Base-by-base conservation (phyloP, 35 echinoderm and acorn worm genomes). In the Ophioderma brevispina region DNA sequence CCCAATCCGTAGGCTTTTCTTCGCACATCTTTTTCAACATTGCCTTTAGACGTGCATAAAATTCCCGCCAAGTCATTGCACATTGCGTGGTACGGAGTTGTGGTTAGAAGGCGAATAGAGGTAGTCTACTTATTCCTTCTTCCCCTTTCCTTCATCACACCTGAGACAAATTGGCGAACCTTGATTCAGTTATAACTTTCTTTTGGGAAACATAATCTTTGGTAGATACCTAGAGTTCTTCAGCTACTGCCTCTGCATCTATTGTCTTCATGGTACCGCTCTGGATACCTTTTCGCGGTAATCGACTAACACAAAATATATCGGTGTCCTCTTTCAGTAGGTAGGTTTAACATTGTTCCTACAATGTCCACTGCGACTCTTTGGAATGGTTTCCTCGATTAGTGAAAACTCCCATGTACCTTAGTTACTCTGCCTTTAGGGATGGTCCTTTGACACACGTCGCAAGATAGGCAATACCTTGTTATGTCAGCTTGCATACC, bases 361-460 rank as follows among this genome's bases (percentile, higher is more conserved):
- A 81, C 25, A 91, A 78, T 50, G n/a, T 91, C 89, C 35, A 91
- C 82, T 75, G 89, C 89, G 14, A 91, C 63, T n/a, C n/a, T 55
- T 59, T 91, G 25, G 40, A 91, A 91, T 8, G 89, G 89, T 35
- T 55, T 49, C 13, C 85, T 59, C n/a, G 85, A 59, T 0, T 85
- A 32, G 2, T 81, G 89, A 31, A 91, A 39, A 40, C 37, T 75
- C 89, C 25, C 85, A 38, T 19, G 89, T 81, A 31, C 76, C 88
- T 59, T 82, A 85, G 80, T 85, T 13, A 94, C 92, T 39, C 76
- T 85, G 28, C 86, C 89, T 79, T 92, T 95, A 30, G 89, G 84
- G 31, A 87, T 34, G 15, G 85, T 79, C 36, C 85, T 33, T 82
- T 95, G 94, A 43, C 94, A 70, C 28, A 70, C 59, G n/a, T 70